These are phyloP conservation scores for Frankliniella fusca DNA, from an alignment of 2,888 invertebrate species.

Conservation along the genomic window DNA sequence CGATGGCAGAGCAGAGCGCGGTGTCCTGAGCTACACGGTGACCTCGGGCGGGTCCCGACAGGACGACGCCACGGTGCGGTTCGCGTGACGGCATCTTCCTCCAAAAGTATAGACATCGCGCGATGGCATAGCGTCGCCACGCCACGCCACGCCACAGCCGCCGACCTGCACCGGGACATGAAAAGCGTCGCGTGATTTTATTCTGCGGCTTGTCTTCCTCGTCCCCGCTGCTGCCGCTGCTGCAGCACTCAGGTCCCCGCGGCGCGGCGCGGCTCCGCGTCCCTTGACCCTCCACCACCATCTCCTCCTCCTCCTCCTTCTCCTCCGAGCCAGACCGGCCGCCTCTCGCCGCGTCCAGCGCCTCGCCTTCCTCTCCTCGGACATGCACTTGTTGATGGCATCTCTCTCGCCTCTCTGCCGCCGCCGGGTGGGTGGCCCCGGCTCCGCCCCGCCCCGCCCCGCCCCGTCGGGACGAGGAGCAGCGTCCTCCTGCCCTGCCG, in stretches of 20 bases:
- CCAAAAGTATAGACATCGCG: no score
- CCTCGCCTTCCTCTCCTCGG: not conserved
- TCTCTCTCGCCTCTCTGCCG: not conserved
- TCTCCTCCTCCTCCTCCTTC: not conserved
- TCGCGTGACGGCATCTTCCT: no score
- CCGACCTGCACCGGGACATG: no score
- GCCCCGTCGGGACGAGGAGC: no score
- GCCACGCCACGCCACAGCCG: no score
- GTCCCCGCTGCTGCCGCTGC: not conserved
- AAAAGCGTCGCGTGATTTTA: not conserved
- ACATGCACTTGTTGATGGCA: constrained; percentile 26
- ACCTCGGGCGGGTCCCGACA: no score
- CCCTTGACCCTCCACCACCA: not conserved
- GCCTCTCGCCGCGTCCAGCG: not conserved
- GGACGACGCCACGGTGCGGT: no score
- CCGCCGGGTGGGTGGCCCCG: not conserved
- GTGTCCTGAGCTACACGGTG: no score
- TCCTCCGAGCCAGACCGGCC: not conserved
- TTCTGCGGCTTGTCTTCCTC: not conserved
- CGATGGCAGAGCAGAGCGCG: no score
- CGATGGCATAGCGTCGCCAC: no score
- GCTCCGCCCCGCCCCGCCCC: not conserved
- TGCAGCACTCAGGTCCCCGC: not conserved
- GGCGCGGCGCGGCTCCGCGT: not conserved
- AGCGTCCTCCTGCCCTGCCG: no score